phyloP scores from a whole-genome alignment of 2,113 vertebrate species.

The Rhinolophus ferrumequinum region DNA sequence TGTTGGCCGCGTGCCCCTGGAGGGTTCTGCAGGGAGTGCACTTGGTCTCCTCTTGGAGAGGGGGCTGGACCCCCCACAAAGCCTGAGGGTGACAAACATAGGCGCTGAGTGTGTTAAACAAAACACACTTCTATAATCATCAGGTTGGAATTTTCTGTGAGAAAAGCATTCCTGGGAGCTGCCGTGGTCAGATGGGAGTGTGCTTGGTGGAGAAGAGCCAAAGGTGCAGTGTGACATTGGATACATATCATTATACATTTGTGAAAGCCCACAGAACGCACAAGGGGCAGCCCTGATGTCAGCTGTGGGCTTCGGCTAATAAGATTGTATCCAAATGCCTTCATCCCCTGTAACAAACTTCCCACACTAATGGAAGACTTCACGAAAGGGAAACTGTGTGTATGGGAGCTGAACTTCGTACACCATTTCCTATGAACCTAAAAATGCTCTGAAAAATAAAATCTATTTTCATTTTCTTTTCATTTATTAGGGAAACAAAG shows the following conservation, averaged over 20 bases:
- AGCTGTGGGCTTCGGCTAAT: background rate
- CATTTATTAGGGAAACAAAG: background rate
- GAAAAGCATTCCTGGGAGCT: background rate
- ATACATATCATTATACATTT: fast-evolving
- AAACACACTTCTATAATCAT: background rate
- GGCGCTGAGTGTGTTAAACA: no score
- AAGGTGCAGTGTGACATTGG: background rate
- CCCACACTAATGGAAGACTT: fast-evolving
- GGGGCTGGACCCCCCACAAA: no score
- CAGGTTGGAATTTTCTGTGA: background rate
- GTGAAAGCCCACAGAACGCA: background rate
- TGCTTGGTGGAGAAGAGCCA: background rate
- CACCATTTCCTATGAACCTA: background rate
- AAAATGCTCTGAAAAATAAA: background rate
- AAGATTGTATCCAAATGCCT: fast-evolving
- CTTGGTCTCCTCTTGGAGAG: no score
- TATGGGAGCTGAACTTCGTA: background rate
- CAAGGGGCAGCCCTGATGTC: background rate
- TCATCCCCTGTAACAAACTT: fast-evolving
- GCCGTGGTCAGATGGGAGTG: fast-evolving
- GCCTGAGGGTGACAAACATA: background rate
- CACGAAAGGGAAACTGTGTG: no score
- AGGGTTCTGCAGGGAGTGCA: no score
- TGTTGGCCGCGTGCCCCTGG: background rate
- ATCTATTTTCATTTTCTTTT: background rate